Percentiles rank a stretch among this genome's conserved stretches.
Conservation (phyloP, 2,113 vertebrate species). For the Onychostruthus taczanowskii region DNA sequence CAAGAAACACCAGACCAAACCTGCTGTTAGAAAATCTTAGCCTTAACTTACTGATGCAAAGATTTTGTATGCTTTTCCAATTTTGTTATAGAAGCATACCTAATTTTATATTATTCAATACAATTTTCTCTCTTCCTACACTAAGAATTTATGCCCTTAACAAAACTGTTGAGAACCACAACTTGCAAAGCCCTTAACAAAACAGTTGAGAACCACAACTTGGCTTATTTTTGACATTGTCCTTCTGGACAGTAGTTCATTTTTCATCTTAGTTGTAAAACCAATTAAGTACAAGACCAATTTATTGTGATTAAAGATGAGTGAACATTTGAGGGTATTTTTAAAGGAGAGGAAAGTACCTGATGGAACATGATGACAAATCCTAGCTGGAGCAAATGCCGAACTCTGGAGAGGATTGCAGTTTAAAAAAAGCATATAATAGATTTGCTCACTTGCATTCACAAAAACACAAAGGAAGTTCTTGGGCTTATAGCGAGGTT, state of each 20-base stretch:
- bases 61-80: slow-evolving; percentile 13
- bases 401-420: not conserved
- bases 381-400: not conserved
- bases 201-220: not conserved
- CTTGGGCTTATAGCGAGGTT: not conserved
- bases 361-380: not conserved
- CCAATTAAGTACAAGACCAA: not conserved
- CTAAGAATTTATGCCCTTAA: not conserved
- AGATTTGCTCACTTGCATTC: not conserved
- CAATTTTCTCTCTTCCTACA: not conserved
- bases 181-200: not conserved
- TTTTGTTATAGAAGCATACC: not conserved
- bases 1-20: not conserved
- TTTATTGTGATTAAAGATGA: not conserved
- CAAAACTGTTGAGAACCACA: not conserved
- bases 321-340: not conserved
- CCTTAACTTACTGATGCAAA: not conserved
- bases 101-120: not conserved
- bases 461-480: not conserved
- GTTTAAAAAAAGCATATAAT: not conserved
- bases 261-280: not conserved
- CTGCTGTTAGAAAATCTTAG: not conserved
- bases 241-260: not conserved
- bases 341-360: not conserved
- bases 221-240: not conserved